phyloP scores from a whole-genome alignment of 2,113 vertebrate genomes.

The Poeciliopsis turrubarensis region DNA sequence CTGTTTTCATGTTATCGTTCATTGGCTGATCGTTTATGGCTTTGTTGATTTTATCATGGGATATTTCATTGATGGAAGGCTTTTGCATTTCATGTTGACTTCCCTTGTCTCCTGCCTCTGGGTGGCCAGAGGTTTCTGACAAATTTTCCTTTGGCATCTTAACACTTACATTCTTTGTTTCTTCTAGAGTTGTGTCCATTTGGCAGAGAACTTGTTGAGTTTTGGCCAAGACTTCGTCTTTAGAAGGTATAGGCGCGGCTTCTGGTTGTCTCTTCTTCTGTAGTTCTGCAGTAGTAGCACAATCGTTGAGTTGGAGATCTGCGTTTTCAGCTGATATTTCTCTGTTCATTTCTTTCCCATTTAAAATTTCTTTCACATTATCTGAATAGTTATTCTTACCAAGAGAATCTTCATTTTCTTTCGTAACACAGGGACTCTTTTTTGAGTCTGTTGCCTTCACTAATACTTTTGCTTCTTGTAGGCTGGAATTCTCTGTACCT shows the following conservation, averaged over 20 bases:
- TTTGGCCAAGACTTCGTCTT: slow-evolving; percentile 61
- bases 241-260: slow-evolving; percentile 26
- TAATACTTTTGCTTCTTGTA: slow-evolving; percentile 20
- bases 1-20: slow-evolving; percentile 16
- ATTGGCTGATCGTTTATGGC: slow-evolving; percentile 7
- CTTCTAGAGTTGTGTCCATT: slow-evolving; percentile 23
- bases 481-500: slow-evolving; percentile 7
- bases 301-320: slow-evolving; percentile 13
- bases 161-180: slow-evolving; percentile 30
- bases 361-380: slow-evolving; percentile 29
- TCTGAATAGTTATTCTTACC: slow-evolving; percentile 7
- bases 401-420: slow-evolving; percentile 22
- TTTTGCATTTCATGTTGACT: slow-evolving; percentile 10
- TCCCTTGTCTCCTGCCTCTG: slow-evolving; percentile 22
- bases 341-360: slow-evolving; percentile 12
- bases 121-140: not conserved
- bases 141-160: slow-evolving; percentile 22
- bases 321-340: slow-evolving; percentile 21
- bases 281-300: slow-evolving; percentile 13
- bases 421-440: not conserved
- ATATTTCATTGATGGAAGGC: slow-evolving; percentile 5
- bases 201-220: slow-evolving; percentile 47
- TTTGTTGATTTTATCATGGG: not conserved
- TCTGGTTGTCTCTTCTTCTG: slow-evolving; percentile 39
- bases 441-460: slow-evolving; percentile 6